Conservation (phyloP, 2,888 invertebrate species). For the Pelosia muscerda region DNA sequence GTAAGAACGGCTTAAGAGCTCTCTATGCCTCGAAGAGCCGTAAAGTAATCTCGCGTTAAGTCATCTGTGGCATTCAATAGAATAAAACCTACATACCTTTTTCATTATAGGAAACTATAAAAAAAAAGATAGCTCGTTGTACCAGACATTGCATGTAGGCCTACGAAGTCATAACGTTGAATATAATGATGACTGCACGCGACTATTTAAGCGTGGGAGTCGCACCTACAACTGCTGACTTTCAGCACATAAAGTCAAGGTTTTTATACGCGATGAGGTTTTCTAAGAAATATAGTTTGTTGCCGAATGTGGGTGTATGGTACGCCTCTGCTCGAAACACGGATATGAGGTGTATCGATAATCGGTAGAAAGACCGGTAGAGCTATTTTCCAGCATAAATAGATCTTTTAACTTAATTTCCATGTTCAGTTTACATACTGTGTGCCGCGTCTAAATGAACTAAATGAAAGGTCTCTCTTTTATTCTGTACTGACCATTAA, state of each 20-base stretch:
- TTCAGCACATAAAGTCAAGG: conserved; percentile 10
- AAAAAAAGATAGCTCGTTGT: neutral
- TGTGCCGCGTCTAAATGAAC: no score
- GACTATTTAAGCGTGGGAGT: neutral
- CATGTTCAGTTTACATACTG: no score
- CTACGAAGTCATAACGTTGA: neutral
- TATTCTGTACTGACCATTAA: no score
- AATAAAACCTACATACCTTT: no score
- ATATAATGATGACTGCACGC: conserved; percentile 8
- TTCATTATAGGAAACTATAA: no score
- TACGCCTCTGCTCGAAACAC: neutral
- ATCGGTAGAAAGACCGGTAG: neutral
- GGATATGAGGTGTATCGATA: neutral
- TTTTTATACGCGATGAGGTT: neutral
- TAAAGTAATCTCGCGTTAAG: no score
- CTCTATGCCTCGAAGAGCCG: no score
- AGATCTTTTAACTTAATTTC: no score
- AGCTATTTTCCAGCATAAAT: no score
- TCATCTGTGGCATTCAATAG: no score
- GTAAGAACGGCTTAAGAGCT: no score
- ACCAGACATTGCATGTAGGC: neutral
- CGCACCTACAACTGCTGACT: conserved; percentile 6
- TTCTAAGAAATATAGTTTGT: neutral
- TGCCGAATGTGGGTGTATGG: neutral
- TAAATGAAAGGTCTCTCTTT: no score